These are phyloP conservation scores for Ligdia adustata DNA, from an alignment of 2,888 invertebrate species.

Conservation along the genomic window DNA sequence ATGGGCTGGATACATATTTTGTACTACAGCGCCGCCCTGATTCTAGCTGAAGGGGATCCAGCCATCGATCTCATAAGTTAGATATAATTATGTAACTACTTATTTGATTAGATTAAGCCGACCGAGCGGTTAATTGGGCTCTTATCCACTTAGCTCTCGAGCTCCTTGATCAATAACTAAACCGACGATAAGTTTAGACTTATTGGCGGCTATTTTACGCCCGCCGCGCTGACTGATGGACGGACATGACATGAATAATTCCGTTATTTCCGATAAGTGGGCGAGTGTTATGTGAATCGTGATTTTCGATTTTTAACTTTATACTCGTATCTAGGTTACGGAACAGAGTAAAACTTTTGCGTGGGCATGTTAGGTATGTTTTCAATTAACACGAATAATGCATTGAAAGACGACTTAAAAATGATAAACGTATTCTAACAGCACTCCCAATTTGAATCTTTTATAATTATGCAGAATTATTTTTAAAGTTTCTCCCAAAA, in stretches of 20 bases:
- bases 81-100: background rate
- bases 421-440: no score
- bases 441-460: no score
- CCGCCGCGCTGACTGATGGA: background rate
- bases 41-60: no score
- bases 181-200: constrained; percentile 1
- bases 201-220: background rate
- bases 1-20: no score
- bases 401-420: no score
- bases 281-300: constrained; percentile 4
- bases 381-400: constrained; percentile 9
- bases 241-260: constrained; percentile 9
- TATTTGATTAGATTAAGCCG: constrained; percentile 18
- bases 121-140: constrained; percentile 14
- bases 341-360: background rate
- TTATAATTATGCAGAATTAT: no score
- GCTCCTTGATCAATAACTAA: constrained; percentile 6
- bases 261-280: constrained; percentile 16
- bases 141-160: constrained; percentile 9
- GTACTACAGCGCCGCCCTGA: no score
- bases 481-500: no score
- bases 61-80: no score
- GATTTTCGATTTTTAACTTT: constrained; percentile 16
- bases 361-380: background rate
- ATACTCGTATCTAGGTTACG: constrained; percentile 13